phyloP scores from a whole-genome alignment of 1,140 invertebrate genomes.

The Drosophila setifemur region DNA sequence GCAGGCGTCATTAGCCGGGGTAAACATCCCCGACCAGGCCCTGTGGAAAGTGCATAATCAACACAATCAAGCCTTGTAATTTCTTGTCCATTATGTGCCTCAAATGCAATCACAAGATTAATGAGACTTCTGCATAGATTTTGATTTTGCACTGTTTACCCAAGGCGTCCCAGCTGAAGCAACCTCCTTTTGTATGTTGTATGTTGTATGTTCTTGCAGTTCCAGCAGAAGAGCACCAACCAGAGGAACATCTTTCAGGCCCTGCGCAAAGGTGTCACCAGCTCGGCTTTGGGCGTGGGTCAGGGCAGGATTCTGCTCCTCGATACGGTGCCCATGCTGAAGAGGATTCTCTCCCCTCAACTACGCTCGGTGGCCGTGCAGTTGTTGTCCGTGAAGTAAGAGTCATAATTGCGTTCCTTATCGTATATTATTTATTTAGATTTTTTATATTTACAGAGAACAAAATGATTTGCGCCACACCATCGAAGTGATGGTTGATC shows the following conservation, averaged over 20 bases:
- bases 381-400: slow-evolving; percentile 65
- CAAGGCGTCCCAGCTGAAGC: background rate
- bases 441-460: slow-evolving; percentile 84
- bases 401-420: background rate
- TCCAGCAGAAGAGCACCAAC: slow-evolving; percentile 84
- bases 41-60: slow-evolving; percentile 76
- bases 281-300: slow-evolving; percentile 84
- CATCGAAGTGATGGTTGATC: slow-evolving; percentile 94
- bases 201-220: slow-evolving; percentile 84
- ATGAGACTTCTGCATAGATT: slow-evolving; percentile 75
- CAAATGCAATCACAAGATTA: slow-evolving; percentile 82
- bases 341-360: slow-evolving; percentile 89
- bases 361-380: slow-evolving; percentile 89
- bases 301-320: slow-evolving; percentile 84
- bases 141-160: slow-evolving; percentile 61
- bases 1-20: slow-evolving; percentile 68
- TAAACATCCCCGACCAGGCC: slow-evolving; percentile 56
- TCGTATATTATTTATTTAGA: background rate
- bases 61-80: slow-evolving; percentile 81
- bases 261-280: slow-evolving; percentile 87
- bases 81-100: slow-evolving; percentile 80
- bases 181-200: background rate
- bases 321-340: slow-evolving; percentile 90
- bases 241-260: slow-evolving; percentile 85
- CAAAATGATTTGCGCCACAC: slow-evolving; percentile 88